Conservation (phyloP, 1,140 invertebrate species). For the Pissodes strobi region DNA sequence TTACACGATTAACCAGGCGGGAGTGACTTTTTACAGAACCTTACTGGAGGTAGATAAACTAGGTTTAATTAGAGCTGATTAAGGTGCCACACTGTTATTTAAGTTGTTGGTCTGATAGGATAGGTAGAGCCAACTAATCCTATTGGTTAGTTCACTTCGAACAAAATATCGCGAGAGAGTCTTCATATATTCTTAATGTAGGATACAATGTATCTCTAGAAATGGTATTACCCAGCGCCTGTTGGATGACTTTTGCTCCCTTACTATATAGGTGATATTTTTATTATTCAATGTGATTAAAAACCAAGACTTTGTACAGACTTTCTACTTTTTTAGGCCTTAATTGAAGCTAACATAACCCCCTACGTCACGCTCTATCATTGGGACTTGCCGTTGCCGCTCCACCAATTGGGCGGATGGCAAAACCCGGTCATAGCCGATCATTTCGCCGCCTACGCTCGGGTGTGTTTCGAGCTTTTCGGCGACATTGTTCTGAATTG, state of each 20-base stretch:
- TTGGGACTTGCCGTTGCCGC: slow-evolving; percentile 62
- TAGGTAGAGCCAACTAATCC: too few species aligned
- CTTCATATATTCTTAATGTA: too few species aligned
- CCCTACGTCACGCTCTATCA: slow-evolving; percentile 62
- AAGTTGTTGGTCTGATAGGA: background rate
- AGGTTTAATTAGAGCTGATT: background rate
- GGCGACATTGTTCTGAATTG: slow-evolving; percentile 55
- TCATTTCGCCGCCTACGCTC: slow-evolving; percentile 58
- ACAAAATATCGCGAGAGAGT: background rate
- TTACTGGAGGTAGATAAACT: slow-evolving; percentile 56
- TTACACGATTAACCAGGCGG: slow-evolving; percentile 60
- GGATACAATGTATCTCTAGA: too few species aligned
- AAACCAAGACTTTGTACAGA: too few species aligned
- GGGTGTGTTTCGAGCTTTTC: slow-evolving; percentile 24
- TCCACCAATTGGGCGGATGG: slow-evolving; percentile 70
- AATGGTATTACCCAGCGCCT: too few species aligned
- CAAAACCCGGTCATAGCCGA: slow-evolving; percentile 64
- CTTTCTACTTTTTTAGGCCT: too few species aligned
- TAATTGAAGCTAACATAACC: background rate
- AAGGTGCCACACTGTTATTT: background rate
- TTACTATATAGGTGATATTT: too few species aligned
- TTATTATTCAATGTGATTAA: too few species aligned
- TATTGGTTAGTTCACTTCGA: too few species aligned
- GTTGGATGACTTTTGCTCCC: too few species aligned
- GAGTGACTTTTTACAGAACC: slow-evolving; percentile 68